Evolutionary conservation across 1,140 invertebrate species (phyloP).

Genomic region (Aphaenogaster ashmeadi): DNA sequence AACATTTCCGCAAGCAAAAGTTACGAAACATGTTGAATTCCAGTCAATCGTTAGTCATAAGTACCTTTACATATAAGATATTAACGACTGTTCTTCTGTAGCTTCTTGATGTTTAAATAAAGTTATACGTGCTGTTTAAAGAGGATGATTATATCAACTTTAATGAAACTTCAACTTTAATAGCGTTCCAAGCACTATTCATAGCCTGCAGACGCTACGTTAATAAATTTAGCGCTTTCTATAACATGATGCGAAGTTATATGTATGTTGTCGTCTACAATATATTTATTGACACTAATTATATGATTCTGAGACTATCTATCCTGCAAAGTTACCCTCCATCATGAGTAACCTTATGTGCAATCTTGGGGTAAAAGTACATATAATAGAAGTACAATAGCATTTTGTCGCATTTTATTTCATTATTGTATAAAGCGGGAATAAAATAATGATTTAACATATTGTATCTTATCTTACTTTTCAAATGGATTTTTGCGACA

Average conservation of each 20-base stretch:
- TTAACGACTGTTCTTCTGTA: slow-evolving; percentile 75
- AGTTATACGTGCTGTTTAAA: slow-evolving; percentile 71
- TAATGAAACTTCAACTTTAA: slow-evolving; percentile 48
- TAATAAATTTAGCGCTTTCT: slow-evolving; percentile 43
- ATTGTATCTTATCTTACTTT: not conserved
- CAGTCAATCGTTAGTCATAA: slow-evolving; percentile 62
- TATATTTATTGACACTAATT: slow-evolving; percentile 44
- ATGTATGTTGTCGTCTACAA: slow-evolving; percentile 30
- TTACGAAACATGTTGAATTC: slow-evolving; percentile 43
- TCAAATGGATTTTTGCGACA: not conserved
- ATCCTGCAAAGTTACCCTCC: slow-evolving; percentile 2
- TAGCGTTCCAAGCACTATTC: slow-evolving; percentile 37
- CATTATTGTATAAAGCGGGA: not conserved
- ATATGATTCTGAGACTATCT: slow-evolving; percentile 21
- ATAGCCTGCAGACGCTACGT: slow-evolving; percentile 16
- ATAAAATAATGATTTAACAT: slow-evolving; percentile 24
- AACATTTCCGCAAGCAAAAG: slow-evolving; percentile 18
- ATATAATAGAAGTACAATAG: not conserved
- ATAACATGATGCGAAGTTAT: slow-evolving; percentile 34
- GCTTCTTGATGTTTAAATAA: slow-evolving; percentile 80
- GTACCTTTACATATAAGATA: slow-evolving; percentile 54
- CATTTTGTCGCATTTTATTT: not conserved
- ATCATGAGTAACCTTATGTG: not conserved
- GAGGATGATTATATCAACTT: slow-evolving; percentile 58
- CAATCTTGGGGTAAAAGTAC: not conserved